phyloP scores from a whole-genome alignment of 2,888 invertebrate genomes.

The Andrena chrysosceles region DNA sequence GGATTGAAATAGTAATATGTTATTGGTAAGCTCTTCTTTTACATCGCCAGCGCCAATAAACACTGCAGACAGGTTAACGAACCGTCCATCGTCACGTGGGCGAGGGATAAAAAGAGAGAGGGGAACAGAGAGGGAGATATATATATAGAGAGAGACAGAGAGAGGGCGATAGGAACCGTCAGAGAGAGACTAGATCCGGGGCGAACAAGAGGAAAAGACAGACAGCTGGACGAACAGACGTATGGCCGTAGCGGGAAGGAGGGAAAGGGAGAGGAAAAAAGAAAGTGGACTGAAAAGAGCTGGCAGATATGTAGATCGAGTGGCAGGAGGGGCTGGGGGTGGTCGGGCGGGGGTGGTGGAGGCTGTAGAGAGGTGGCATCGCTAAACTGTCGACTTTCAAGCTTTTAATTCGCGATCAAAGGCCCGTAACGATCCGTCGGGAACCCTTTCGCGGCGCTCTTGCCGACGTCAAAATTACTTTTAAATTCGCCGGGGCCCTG shows the following conservation, averaged over 20 bases:
- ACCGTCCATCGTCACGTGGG: constrained; percentile 71
- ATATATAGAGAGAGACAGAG: neutral
- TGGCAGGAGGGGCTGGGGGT: constrained; percentile 20
- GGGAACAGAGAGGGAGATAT: neutral
- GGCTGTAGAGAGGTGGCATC: constrained; percentile 74
- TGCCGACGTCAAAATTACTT: constrained; percentile 78
- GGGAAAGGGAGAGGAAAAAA: constrained; percentile 31
- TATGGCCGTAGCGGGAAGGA: constrained; percentile 7
- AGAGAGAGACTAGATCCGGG: constrained; percentile 15
- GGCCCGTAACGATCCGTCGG: constrained; percentile 76
- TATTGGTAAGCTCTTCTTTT: constrained; percentile 81
- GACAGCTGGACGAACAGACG: constrained; percentile 34
- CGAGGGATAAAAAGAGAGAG: constrained; percentile 36
- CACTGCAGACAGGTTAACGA: constrained; percentile 84
- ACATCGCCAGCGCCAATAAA: constrained; percentile 81
- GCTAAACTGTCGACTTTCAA: constrained; percentile 80
- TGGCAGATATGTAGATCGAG: constrained; percentile 53
- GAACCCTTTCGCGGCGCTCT: constrained; percentile 71
- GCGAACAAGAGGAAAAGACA: constrained; percentile 39
- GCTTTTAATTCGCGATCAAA: constrained; percentile 84
- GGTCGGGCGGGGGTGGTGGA: constrained; percentile 26
- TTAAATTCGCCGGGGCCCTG: constrained; percentile 67
- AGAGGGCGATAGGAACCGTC: constrained; percentile 27
- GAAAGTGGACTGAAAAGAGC: constrained; percentile 19
- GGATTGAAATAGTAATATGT: constrained; percentile 83